These are phyloP conservation scores for Eremophila alpestris DNA, from an alignment of 2,797 vertebrate species.

Conservation along the genomic window DNA sequence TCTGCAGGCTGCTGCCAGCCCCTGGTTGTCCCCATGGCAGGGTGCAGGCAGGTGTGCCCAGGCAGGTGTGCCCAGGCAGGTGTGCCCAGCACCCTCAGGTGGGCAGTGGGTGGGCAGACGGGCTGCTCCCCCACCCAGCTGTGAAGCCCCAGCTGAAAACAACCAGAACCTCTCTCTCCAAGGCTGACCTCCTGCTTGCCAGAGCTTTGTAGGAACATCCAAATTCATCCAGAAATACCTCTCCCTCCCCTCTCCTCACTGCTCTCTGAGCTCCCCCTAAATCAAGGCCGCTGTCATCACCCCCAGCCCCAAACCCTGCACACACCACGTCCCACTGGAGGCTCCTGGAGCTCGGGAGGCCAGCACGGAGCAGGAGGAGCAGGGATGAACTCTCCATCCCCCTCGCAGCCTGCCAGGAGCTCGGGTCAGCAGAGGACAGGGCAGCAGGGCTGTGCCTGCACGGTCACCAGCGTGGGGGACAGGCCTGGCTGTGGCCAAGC, in stretches of 20 bases:
- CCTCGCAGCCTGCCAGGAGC: not conserved
- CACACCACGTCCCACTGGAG: fast-evolving
- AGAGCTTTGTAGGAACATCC: not conserved
- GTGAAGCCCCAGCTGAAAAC: not conserved
- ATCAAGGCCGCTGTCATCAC: not conserved
- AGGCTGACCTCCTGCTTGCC: not conserved
- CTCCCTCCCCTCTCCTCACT: not conserved
- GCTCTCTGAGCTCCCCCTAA: not conserved
- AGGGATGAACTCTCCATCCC: not conserved
- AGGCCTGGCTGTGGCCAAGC: not conserved
- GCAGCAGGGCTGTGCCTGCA: not conserved
- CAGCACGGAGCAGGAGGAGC: not conserved
- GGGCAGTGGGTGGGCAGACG: not conserved
- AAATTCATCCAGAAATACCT: not conserved
- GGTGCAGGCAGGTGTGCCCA: not conserved
- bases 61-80: not conserved
- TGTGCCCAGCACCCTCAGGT: not conserved
- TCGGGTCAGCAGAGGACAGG: not conserved
- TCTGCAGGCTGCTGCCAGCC: not conserved
- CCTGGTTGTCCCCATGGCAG: not conserved
- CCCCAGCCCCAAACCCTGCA: not conserved
- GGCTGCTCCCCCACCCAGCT: not conserved
- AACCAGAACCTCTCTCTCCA: not conserved
- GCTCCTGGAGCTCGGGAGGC: not conserved
- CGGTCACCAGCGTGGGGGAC: not conserved